Base-by-base conservation (phyloP, 2,113 vertebrate species). In the Amblyornis subalaris region DNA sequence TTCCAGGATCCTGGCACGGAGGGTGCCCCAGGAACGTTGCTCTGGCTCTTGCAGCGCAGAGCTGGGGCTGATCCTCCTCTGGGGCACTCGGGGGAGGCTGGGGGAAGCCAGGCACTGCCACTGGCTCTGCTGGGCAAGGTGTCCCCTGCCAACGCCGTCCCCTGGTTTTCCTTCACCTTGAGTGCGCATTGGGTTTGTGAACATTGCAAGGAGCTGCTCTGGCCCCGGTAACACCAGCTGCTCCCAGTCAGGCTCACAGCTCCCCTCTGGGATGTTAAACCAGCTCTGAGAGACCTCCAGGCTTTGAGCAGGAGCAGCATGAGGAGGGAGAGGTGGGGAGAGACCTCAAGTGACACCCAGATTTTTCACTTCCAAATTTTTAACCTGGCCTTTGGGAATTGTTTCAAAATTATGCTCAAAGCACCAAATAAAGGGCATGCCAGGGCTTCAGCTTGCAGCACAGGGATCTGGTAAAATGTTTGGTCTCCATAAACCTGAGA, bases 381-480 rank as follows among this genome's bases (percentile, higher is more conserved):
- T 14, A 58, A 53, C n/a, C 13, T 12, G 17, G 12, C 9, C 20
- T 35, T 74, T 40, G 24, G n/a, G 20, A 79, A 24, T 10, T 24
- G 6, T 6, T 3, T 33, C 19, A 12, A 62, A 89, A 74, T 8
- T 5, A 3, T 8, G 55, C 74, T 24, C 20, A 31, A 57, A 81
- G 3, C 19, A 3, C 54, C 42, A 3, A 33, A 25, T 3, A 29
- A 67, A 71, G 29, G 25, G 4, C 26, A 31, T 1, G 22, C 44
- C 17, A 4, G 14, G 33, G 21, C 26, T 54, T 21, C 29, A 24
- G 8, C 44, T 42, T 31, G 25, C 17, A 42, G 33, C 26, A 12
- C 16, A 2, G 31, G 9, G 28, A 23, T 10, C 15, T 44, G 55
- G 6, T 8, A 4, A 33, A 69, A 25, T 1, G 0, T 33, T 29